Percentiles rank a stretch among this genome's conserved stretches.
Evolutionary conservation across 2,888 invertebrate species (phyloP).

Genomic region (Alentia gelatinosa): DNA sequence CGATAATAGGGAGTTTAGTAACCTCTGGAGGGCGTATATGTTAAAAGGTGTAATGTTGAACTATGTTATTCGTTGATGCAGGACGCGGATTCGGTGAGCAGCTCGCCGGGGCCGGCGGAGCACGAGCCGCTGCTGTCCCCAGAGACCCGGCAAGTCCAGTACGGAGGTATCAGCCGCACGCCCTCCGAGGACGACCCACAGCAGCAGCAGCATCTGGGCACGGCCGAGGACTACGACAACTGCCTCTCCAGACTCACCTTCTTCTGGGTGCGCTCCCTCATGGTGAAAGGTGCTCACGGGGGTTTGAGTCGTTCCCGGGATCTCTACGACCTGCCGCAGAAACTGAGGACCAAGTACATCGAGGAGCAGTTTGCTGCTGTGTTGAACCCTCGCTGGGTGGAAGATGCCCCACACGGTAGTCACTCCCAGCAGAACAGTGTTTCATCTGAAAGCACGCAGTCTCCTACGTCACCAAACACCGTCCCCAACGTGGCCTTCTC

Average conservation of each 20-base stretch:
- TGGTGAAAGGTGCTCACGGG: conserved; percentile 82
- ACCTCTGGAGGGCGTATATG: no score
- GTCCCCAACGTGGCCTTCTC: not conserved
- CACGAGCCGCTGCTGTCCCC: not conserved
- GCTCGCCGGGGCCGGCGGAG: not conserved
- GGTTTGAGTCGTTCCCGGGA: conserved; percentile 83
- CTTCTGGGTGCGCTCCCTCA: conserved; percentile 92
- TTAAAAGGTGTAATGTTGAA: no score
- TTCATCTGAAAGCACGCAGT: not conserved
- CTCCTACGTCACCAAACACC: not conserved
- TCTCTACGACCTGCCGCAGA: conserved; percentile 74
- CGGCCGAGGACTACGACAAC: conserved; percentile 86
- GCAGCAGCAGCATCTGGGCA: conserved; percentile 55
- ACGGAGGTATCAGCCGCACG: not conserved
- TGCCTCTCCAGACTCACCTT: conserved; percentile 89
- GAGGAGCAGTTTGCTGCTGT: conserved; percentile 69
- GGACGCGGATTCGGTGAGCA: not conserved
- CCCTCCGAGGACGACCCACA: conserved; percentile 18
- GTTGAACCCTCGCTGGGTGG: not conserved
- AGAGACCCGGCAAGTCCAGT: not conserved
- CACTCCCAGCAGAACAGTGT: not conserved
- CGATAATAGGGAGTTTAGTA: no score
- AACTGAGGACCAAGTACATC: conserved; percentile 71
- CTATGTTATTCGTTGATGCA: no score
- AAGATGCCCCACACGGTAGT: not conserved